Base-by-base conservation (phyloP, 30 jellyfish, hydroid and myxozoan genomes). In the Aurelia aurita complex sp. Pacific region DNA sequence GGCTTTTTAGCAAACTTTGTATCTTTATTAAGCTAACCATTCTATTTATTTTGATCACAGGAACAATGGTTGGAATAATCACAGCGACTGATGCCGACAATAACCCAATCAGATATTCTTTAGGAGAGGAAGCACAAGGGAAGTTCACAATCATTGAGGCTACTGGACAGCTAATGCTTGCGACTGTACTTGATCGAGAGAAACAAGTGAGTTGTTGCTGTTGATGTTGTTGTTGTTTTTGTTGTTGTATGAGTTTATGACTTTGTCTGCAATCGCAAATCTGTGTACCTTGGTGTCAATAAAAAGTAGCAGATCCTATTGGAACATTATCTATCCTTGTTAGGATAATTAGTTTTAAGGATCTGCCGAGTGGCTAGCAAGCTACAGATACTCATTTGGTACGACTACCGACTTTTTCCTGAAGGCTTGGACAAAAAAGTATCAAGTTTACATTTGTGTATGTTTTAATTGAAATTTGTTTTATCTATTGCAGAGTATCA, bases 71-170 rank as follows among this genome's bases (percentile, higher is more conserved):
- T 57, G 89, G 89, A 2, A 76, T 86, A 10, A 60, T 76, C 74
- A 76, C 55, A 57, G 95, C 95, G 43, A 51, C 51, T 4, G 95
- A 86, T 68, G 74, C 72, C 8, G 95, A 86, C 63, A 43, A 70
- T 75, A 84, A 86, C 81, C 33, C 12, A 60, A 64, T 86, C 36
- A 74, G 71, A 53, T 86, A 75, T 29, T 46, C 79, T 17, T 50
- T 86, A 65, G 95, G 95, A 51, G 74, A 46, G 14, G 95, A 76
- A 18, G 95, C 89, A 14, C n/a, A 53, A 2, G 95, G 85, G 10
- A 11, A 8, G 33, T 86, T 86, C 81, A 86, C 34, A 69, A 86
- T 86, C 95, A 76, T 76, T 64, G 77, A 53, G 46, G 84, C 53
- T 67, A 76, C 95, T 10, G 95, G 95, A 11, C 89, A 86, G 63